Evolutionary conservation across 2,888 invertebrate genomes (phyloP).

Genomic region (Eurois occulta): DNA sequence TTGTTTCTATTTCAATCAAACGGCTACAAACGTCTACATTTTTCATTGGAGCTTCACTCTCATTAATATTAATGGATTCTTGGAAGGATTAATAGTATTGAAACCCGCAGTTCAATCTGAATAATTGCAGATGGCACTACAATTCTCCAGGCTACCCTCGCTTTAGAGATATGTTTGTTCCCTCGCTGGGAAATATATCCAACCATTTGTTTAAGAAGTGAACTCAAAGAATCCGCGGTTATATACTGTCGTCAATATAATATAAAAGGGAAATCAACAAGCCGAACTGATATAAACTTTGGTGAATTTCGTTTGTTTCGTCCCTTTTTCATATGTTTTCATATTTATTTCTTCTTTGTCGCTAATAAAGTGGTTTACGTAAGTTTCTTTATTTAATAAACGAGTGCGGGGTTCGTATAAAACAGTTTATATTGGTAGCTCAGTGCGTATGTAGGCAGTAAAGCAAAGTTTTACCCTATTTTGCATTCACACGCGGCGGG

Average conservation of each 20-base stretch:
- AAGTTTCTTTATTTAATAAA: constrained; percentile 79
- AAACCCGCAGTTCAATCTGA: constrained; percentile 82
- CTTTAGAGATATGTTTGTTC: constrained; percentile 54
- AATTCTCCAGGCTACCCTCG: constrained; percentile 43
- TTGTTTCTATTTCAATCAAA: constrained; percentile 58
- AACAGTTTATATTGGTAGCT: constrained; percentile 74
- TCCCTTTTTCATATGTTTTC: constrained; percentile 62
- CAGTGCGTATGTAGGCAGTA: constrained; percentile 72
- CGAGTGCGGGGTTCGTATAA: constrained; percentile 74
- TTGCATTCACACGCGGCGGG: constrained; percentile 83
- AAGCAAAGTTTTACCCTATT: constrained; percentile 76
- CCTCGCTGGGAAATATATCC: constrained; percentile 41
- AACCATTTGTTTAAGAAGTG: constrained; percentile 53
- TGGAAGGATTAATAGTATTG: constrained; percentile 85
- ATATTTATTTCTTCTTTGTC: constrained; percentile 62
- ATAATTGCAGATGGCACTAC: constrained; percentile 80
- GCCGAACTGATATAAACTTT: constrained; percentile 57
- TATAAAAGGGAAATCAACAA: constrained; percentile 57
- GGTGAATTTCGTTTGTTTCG: constrained; percentile 53
- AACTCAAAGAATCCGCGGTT: constrained; percentile 22
- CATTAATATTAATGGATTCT: constrained; percentile 74
- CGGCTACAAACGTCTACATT: constrained; percentile 74
- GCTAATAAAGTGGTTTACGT: constrained; percentile 65
- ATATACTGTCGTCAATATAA: constrained; percentile 38
- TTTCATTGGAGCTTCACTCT: constrained; percentile 71